A percentile compares a stretch with the other conserved stretches of the same genome.
Evolutionary conservation across 2,797 vertebrate species (phyloP).

Genomic region (Erpetoichthys calabaricus): DNA sequence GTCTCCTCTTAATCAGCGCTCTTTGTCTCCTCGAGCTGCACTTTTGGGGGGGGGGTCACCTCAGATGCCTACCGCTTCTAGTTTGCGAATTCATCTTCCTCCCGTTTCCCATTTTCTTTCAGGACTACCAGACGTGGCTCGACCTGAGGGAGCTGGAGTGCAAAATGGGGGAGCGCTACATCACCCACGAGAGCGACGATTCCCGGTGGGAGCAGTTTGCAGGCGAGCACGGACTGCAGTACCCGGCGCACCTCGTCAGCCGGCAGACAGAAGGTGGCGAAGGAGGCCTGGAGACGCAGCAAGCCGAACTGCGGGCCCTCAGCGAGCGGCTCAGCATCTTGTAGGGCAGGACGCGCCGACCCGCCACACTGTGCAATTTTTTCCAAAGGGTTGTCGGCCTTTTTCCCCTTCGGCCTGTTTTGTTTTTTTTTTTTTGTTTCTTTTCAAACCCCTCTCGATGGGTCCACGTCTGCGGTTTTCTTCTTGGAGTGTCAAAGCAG

Average conservation of each 20-base stretch:
- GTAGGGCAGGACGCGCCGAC: slow-evolving; percentile 54
- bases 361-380: slow-evolving; percentile 65
- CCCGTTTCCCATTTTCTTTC: slow-evolving; percentile 20
- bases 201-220: slow-evolving; percentile 81
- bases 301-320: slow-evolving; percentile 79
- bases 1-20: no score
- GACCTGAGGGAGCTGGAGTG: slow-evolving; percentile 82
- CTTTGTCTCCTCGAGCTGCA: no score
- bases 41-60: no score
- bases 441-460: background rate
- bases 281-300: slow-evolving; percentile 52
- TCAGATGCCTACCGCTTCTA: no score
- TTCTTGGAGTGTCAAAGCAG: no score
- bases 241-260: slow-evolving; percentile 61
- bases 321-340: slow-evolving; percentile 91
- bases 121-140: slow-evolving; percentile 96
- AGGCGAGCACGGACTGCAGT: slow-evolving; percentile 66
- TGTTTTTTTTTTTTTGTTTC: slow-evolving; percentile 8
- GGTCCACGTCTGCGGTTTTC: no score
- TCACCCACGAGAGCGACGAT: slow-evolving; percentile 93
- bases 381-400: slow-evolving; percentile 63
- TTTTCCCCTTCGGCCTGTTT: slow-evolving; percentile 18
- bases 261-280: slow-evolving; percentile 37
- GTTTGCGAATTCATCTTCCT: no score
- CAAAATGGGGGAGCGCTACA: slow-evolving; percentile 80